Evolutionary conservation across 2,797 vertebrate species (phyloP).

Genomic region (Sebastes variabilis): DNA sequence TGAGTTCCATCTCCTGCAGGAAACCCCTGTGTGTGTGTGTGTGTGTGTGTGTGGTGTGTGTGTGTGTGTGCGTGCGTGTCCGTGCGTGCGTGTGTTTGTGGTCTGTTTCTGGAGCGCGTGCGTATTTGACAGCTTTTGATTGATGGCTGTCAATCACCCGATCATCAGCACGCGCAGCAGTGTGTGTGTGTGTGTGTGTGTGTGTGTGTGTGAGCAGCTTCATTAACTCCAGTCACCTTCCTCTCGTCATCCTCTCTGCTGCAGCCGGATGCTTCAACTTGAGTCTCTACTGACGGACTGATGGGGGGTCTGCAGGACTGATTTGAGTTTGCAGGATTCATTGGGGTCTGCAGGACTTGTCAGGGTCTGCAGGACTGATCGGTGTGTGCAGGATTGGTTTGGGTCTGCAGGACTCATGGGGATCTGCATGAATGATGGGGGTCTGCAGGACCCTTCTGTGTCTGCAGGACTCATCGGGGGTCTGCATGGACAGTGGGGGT

Average conservation of each 20-base stretch:
- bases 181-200: background rate
- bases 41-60: background rate
- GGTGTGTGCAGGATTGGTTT: background rate
- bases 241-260: background rate
- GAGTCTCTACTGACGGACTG: background rate
- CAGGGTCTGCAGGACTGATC: background rate
- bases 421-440: background rate
- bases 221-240: slow-evolving; percentile 19
- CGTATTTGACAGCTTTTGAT: background rate
- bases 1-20: slow-evolving; percentile 28
- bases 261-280: background rate
- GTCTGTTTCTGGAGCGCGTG: background rate
- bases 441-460: background rate
- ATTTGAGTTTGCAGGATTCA: background rate
- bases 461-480: background rate
- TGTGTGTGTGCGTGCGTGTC: background rate
- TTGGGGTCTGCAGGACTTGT: background rate
- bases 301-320: background rate
- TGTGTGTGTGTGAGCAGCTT: background rate
- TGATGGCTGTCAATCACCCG: slow-evolving; percentile 14
- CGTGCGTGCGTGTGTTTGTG: background rate
- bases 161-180: background rate
- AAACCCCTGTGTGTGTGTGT: background rate
- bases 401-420: background rate
- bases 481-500: background rate